Evolutionary conservation across 2,113 vertebrate species (phyloP).

Genomic region (Mugil cephalus): DNA sequence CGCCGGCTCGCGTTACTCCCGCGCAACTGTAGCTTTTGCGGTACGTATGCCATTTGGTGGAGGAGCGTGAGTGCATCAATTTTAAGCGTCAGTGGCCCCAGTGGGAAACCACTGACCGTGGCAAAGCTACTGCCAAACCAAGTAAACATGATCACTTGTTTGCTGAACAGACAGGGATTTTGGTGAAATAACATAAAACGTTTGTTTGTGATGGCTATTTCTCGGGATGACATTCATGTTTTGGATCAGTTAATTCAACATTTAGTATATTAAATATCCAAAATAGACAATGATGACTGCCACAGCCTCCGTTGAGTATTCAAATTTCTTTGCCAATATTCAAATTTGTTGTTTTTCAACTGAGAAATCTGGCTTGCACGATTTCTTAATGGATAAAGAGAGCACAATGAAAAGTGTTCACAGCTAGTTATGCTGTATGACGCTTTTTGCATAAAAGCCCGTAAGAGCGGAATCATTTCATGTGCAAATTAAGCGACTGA

Average conservation of each 20-base stretch:
- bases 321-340: no score
- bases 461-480: neutral
- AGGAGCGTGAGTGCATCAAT: conserved; percentile 11
- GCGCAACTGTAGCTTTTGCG: conserved; percentile 11
- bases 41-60: neutral
- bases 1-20: conserved; percentile 9
- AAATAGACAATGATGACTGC: no score
- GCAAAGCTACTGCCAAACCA: neutral
- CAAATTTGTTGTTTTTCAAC: neutral
- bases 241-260: no score
- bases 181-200: no score
- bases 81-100: conserved; percentile 3
- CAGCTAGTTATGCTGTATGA: neutral
- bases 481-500: neutral
- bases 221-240: no score
- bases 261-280: no score
- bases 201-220: no score
- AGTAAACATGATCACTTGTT: conserved; percentile 7
- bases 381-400: neutral
- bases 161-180: neutral
- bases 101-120: conserved; percentile 2
- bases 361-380: neutral
- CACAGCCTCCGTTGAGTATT: no score
- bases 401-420: neutral
- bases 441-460: conserved; percentile 12